A percentile compares a stretch with the other conserved stretches of the same genome.
These are phyloP conservation scores for Carcinoscorpius rotundicauda DNA, from an alignment of 1,140 invertebrate genomes.

Conservation along the genomic window DNA sequence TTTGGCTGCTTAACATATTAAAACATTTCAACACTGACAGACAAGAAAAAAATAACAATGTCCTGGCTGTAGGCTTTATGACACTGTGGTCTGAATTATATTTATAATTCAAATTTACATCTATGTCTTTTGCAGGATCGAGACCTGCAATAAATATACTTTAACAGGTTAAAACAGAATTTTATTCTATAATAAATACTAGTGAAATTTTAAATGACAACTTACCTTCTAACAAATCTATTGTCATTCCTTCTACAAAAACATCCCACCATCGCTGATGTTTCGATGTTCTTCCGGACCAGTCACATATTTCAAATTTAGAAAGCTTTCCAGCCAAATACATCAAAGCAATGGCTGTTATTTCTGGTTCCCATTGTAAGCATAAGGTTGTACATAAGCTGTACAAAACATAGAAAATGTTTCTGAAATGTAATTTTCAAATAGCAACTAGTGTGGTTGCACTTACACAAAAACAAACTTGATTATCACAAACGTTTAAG, in stretches of 20 bases:
- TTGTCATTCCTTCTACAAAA: constrained; percentile 90
- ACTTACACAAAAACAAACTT: too few species aligned
- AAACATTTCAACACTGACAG: too few species aligned
- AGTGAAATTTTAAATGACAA: not conserved
- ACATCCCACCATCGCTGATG: constrained; percentile 96
- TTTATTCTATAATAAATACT: constrained; percentile 3
- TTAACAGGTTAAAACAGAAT: not conserved
- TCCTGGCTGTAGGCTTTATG: too few species aligned
- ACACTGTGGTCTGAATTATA: not conserved
- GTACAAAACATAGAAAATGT: constrained; percentile 22
- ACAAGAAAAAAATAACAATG: too few species aligned
- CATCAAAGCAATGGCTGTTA: constrained; percentile 94
- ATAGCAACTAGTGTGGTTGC: too few species aligned
- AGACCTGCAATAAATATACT: not conserved
- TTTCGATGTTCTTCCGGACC: constrained; percentile 62
- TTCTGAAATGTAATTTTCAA: too few species aligned
- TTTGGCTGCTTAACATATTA: too few species aligned
- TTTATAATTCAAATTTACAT: constrained; percentile 1
- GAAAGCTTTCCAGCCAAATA: constrained; percentile 91
- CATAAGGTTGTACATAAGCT: constrained; percentile 92
- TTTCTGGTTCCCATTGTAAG: constrained; percentile 98
- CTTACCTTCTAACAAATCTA: constrained; percentile 78
- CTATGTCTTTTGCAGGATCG: not conserved
- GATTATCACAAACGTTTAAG: too few species aligned
- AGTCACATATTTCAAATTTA: constrained; percentile 89